phyloP scores from a whole-genome alignment of 2,888 invertebrate species.

The Heliconius aoede region DNA sequence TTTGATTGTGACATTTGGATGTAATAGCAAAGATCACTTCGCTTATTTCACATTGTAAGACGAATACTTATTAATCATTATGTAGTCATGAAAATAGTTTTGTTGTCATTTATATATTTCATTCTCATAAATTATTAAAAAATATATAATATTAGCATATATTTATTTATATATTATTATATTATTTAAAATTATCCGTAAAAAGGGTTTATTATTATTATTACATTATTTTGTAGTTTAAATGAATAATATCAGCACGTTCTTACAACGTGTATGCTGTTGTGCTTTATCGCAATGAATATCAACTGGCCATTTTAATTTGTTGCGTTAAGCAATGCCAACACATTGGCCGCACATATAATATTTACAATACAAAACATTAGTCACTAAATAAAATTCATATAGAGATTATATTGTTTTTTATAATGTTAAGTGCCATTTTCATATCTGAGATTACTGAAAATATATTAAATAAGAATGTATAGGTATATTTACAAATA shows the following conservation, averaged over 20 bases:
- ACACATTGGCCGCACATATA: not conserved
- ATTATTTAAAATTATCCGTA: not conserved
- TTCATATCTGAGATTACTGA: not conserved
- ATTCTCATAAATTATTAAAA: no score
- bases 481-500: not conserved
- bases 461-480: not conserved
- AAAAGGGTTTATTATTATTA: slow-evolving; percentile 13
- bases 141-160: no score
- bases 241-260: slow-evolving; percentile 1
- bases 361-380: not conserved
- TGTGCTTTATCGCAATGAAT: slow-evolving; percentile 11
- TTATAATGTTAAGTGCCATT: not conserved
- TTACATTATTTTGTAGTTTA: slow-evolving; percentile 4
- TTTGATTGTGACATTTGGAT: no score
- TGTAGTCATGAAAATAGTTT: not conserved
- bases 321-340: slow-evolving; percentile 6
- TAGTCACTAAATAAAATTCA: not conserved
- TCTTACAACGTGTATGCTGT: not conserved
- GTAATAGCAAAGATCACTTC: no score
- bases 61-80: not conserved
- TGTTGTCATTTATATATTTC: not conserved
- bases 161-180: not conserved
- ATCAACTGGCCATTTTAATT: slow-evolving; percentile 14
- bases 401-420: not conserved
- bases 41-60: no score